Percentiles rank a stretch among this genome's conserved stretches.
These are phyloP conservation scores for Hybognathus amarus DNA, from an alignment of 2,797 vertebrate genomes.

Conservation along the genomic window DNA sequence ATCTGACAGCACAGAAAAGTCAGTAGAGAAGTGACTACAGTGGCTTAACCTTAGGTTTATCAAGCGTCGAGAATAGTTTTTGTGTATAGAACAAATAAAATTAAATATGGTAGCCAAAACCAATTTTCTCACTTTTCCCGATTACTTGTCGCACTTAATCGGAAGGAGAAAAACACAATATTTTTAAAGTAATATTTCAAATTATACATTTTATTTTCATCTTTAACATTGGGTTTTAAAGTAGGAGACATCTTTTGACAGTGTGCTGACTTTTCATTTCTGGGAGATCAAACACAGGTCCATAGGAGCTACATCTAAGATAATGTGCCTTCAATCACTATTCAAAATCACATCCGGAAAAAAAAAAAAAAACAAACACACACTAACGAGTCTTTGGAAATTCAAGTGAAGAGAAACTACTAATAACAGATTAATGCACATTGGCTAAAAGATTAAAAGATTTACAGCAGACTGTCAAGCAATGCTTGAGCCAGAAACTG, in stretches of 20 bases:
- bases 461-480: slow-evolving; percentile 34
- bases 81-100: too few relatives aligned
- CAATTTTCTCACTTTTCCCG: too few relatives aligned
- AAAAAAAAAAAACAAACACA: background rate
- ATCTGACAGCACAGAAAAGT: too few relatives aligned
- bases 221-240: slow-evolving; percentile 43
- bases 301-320: slow-evolving; percentile 25
- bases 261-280: slow-evolving; percentile 47
- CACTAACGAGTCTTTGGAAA: slow-evolving; percentile 11
- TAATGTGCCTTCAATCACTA: slow-evolving; percentile 10
- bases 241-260: slow-evolving; percentile 47
- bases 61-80: too few relatives aligned
- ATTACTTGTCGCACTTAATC: background rate
- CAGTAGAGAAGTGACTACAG: too few relatives aligned
- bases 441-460: background rate
- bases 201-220: slow-evolving; percentile 44
- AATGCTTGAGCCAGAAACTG: background rate
- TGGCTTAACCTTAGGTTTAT: too few relatives aligned
- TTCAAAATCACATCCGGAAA: background rate
- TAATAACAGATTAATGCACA: background rate
- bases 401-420: slow-evolving; percentile 32
- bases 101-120: background rate
- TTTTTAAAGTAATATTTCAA: slow-evolving; percentile 8
- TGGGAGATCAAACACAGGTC: slow-evolving; percentile 18
- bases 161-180: background rate